Percentiles rank a stretch among this genome's conserved stretches.
Conservation (phyloP, 1,140 invertebrate species). For the Zaprionus ornatus region DNA sequence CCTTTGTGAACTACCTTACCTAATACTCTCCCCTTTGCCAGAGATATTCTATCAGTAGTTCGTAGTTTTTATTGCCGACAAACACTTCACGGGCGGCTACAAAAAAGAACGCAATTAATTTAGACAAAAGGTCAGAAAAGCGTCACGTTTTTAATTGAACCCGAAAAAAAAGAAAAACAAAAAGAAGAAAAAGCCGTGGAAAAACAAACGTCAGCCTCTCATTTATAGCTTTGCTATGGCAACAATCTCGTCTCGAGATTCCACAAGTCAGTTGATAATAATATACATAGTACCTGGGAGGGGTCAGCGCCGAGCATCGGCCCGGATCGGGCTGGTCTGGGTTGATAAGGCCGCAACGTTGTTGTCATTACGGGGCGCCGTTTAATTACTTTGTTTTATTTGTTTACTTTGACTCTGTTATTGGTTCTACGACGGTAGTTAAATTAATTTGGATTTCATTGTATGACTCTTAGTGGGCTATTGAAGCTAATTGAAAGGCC, state of each 20-base stretch:
- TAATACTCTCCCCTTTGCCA: background rate
- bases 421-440: conserved; percentile 45
- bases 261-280: conserved; percentile 52
- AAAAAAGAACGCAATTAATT: conserved; percentile 29
- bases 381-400: conserved; percentile 18
- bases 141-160: conserved; percentile 61
- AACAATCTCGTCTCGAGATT: conserved; percentile 33
- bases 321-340: background rate
- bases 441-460: conserved; percentile 61
- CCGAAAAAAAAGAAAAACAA: conserved; percentile 23
- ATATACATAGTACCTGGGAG: conserved; percentile 19
- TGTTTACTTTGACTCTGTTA: conserved; percentile 7
- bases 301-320: conserved; percentile 36
- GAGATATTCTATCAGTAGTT: background rate
- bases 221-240: conserved; percentile 49
- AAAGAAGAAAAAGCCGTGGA: conserved; percentile 4
- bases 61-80: background rate
- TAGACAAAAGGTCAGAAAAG: conserved; percentile 56
- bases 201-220: conserved; percentile 26
- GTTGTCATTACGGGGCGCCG: background rate
- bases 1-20: background rate
- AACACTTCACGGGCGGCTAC: conserved; percentile 13
- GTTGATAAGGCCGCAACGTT: conserved; percentile 14
- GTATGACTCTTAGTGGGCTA: conserved; percentile 35
- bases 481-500: conserved; percentile 57